A percentile compares a stretch with the other conserved stretches of the same genome.
Conservation (phyloP, 2,797 vertebrate genomes). For the Chelmon rostratus region DNA sequence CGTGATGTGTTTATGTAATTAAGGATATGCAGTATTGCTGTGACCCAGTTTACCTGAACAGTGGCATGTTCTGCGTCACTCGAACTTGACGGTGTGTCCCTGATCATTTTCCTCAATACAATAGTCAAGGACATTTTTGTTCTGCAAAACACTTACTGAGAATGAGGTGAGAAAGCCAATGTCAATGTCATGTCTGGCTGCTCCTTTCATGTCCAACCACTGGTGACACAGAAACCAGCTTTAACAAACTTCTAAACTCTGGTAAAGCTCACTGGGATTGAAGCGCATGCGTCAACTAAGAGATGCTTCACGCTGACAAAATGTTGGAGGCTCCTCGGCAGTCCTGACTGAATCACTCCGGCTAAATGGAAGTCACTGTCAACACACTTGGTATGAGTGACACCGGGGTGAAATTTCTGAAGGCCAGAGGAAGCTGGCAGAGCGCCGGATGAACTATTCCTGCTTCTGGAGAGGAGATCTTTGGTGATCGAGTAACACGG, state of each 20-base stretch:
- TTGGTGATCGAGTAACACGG: constrained; percentile 9
- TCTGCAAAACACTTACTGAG: background rate
- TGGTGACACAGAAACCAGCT: background rate
- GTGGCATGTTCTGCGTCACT: background rate
- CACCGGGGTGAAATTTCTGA: constrained; percentile 33
- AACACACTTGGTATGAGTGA: constrained; percentile 38
- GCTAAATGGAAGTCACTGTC: constrained; percentile 38
- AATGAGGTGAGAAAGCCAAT: constrained; percentile 6
- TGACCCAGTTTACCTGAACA: constrained; percentile 27
- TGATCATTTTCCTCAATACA: background rate
- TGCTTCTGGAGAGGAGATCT: constrained; percentile 8
- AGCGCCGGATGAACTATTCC: constrained; percentile 4
- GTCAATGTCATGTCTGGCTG: too few species aligned
- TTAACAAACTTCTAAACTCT: background rate
- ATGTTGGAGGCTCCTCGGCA: background rate
- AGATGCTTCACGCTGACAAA: constrained; percentile 5
- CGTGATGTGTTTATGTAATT: constrained; percentile 7
- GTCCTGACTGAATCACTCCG: constrained; percentile 19
- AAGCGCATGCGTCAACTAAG: constrained; percentile 21
- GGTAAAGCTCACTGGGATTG: background rate
- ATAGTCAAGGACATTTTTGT: background rate
- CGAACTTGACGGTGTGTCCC: background rate
- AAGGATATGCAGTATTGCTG: background rate
- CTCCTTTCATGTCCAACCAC: too few species aligned
- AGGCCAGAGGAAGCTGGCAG: constrained; percentile 39